These are phyloP conservation scores for Leptothorax acervorum DNA, from an alignment of 2,888 invertebrate species.

Conservation along the genomic window DNA sequence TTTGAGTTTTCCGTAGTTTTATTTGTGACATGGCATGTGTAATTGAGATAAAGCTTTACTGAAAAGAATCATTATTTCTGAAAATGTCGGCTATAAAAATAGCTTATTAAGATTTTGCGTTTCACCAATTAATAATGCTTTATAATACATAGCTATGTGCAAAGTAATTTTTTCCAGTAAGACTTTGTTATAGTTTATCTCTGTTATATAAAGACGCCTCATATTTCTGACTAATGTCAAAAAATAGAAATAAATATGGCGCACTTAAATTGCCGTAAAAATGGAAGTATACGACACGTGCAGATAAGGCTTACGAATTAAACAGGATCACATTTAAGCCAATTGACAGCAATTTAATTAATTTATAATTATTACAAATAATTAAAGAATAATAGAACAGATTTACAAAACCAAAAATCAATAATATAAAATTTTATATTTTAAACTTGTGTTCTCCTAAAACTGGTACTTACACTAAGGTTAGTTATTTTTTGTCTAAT, in stretches of 20 bases:
- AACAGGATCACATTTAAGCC: neutral
- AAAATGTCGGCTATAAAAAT: neutral
- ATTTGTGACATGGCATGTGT: neutral
- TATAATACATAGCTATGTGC: neutral
- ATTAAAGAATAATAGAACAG: neutral
- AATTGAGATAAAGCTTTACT: neutral
- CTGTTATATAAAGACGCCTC: neutral
- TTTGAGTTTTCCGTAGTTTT: neutral
- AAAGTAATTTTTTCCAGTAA: neutral
- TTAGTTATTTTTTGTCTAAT: neutral
- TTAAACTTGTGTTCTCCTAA: neutral
- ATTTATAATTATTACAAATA: neutral
- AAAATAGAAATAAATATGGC: neutral
- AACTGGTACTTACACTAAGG: neutral
- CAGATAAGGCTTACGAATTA: constrained; percentile 3
- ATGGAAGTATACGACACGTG: neutral
- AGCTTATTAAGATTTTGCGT: neutral
- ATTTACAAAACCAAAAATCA: neutral
- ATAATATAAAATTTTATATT: neutral
- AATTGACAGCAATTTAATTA: neutral
- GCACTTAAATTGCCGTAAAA: neutral
- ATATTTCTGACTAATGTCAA: neutral
- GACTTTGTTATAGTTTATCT: neutral
- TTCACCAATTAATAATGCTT: neutral
- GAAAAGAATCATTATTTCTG: neutral